Base-by-base conservation (phyloP, 2,888 invertebrate species). In the Hirtodrosophila cameraria region DNA sequence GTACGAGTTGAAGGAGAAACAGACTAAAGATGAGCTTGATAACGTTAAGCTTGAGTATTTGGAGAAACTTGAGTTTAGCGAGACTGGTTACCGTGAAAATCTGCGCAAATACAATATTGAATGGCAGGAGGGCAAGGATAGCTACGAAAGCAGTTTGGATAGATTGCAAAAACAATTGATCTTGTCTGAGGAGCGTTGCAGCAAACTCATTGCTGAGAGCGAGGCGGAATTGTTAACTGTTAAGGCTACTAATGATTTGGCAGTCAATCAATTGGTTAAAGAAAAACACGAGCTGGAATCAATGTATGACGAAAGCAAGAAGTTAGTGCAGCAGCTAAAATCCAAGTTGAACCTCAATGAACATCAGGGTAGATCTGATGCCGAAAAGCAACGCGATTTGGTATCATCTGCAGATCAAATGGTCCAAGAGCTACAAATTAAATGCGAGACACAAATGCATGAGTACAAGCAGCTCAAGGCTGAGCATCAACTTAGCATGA, bases 61-160 rank as follows among this genome's bases (percentile, higher is more conserved):
- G 28, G 62, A 72, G 12, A 85, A 87, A 31, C 41, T 88, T 0
- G 89, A 88, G 27, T 4, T 58, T 0, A 81, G 69, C 49, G 80
- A 84, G 35, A 73, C 11, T n/a, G 68, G 76, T 8, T 74, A 62
- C 9, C 72, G 89, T 1, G 68, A 68, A 5, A 88, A 84, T 38
- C 41, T 88, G 8, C 79, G 75, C 6, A 79, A 68, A 13, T 86
- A 79, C 46, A 87, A 77, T 15, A 31, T 42, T 2, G 78, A 86
- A 12, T 86, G 88, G 88, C 72, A 43, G 30, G 66, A 77, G 2
- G 35, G 30, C 12, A 76, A 43, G 13, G 61, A 59, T 0, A 16
- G 18, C 0, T 87, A 86, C 43, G 78, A 85, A 25, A 13, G 3
- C 3, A 61, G 8, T 1, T 45, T 86, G n/a, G 15, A 58, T 7